Evolutionary conservation across 2,888 invertebrate genomes (phyloP), one percentile per base, ranked within the genome.

Genomic region (Campoletis raptor): DNA sequence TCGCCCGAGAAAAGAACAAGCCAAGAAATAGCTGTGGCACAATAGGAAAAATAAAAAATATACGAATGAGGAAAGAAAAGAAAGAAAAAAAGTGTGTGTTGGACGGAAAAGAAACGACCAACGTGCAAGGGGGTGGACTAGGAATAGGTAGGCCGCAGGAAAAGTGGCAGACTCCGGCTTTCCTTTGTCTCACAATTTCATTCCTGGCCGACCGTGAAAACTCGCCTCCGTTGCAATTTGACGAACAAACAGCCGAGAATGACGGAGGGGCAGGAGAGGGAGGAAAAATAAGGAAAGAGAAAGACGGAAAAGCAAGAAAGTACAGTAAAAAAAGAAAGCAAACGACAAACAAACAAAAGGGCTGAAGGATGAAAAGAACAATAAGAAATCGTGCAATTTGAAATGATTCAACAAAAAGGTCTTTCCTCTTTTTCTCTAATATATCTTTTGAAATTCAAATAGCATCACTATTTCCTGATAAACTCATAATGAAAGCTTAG

Each of bases 151-250:
- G 86, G 86, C 87, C 85, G 85, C 78, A 84, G 83, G 87, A 82
- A 87, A 88, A 88, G 86, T 88, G 86, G 81, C 83, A 77, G 85
- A 86, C 86, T 86, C 81, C 81, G 64, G 83, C 67, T 87, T 87
- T 86, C 84, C 77, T 79, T 87, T 88, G 87, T 88, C 85, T 80
- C 83, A 74, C 88, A 88, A 88, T 88, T 88, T 88, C 87, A 88
- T 88, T 86, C 86, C 87, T 81, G 81, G 85, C 85, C 86, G 85
- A 86, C 88, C 88, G 83, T 88, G 88, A 88, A 86, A 88, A 88
- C 85, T 88, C 87, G 83, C 88, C 88, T 80, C 82, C 85, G 81
- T 83, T 86, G 82, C 88, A 88, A 88, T 89, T 87, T 84, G 81
- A 88, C 85, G 89, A 88, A 89, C 88, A 89, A 88, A 87, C 89